Evolutionary conservation across 2,113 vertebrate species (phyloP).

Genomic region (Paramormyrops kingsleyae): DNA sequence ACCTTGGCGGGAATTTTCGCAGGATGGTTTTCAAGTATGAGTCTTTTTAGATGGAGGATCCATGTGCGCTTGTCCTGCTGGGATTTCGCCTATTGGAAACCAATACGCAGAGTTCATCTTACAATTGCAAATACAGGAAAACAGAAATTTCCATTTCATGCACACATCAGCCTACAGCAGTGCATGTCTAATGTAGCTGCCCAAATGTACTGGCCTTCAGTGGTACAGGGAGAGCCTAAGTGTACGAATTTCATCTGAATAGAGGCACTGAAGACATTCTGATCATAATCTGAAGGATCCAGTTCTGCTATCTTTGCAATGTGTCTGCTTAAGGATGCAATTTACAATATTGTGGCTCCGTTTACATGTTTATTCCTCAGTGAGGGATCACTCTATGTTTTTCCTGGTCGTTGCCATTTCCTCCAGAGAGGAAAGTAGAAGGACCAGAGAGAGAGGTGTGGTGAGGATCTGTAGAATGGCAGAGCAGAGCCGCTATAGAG

Average conservation of each 20-base stretch:
- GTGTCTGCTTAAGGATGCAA: background rate
- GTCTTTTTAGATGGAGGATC: conserved; percentile 92
- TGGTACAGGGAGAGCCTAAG: background rate
- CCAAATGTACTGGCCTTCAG: background rate
- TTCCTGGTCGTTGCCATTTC: background rate
- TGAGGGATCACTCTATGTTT: background rate
- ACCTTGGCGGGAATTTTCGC: conserved; percentile 98
- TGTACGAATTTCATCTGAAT: background rate
- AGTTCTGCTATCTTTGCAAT: background rate
- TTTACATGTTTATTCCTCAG: background rate
- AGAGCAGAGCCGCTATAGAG: background rate
- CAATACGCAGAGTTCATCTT: background rate
- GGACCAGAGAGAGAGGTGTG: background rate
- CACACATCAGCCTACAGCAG: background rate
- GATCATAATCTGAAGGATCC: background rate
- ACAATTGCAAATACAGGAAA: background rate
- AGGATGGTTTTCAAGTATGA: conserved; percentile 97
- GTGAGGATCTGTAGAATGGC: background rate
- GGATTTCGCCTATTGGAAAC: conserved; percentile 75
- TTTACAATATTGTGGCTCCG: background rate
- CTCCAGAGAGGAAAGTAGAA: background rate
- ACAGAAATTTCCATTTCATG: background rate
- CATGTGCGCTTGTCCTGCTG: conserved; percentile 95
- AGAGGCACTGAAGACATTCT: background rate
- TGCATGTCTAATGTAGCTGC: background rate